Evolutionary conservation across 2,797 vertebrate genomes (phyloP), one percentile per base, ranked within the genome.

Genomic region (Delichon dasypus): DNA sequence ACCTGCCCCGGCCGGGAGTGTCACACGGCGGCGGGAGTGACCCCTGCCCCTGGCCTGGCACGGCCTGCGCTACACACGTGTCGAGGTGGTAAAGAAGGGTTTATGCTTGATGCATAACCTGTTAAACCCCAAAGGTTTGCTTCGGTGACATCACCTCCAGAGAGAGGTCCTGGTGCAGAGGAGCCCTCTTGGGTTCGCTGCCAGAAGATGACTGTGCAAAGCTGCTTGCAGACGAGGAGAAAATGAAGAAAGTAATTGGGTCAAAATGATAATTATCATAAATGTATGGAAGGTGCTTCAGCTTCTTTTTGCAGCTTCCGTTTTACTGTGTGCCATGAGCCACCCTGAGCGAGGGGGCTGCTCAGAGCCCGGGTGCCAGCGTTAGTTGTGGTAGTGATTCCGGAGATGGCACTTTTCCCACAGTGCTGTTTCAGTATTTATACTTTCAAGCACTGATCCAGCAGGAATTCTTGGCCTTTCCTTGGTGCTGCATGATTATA

Each of bases 191-290:
- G 40, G 89, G n/a, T 85, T 88, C 50, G 0, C 47, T 76, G 12
- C 26, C 42, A 65, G 72, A 42, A 15, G 68, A 85, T 96, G 94
- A 93, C 90, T 92, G 8, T 94, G 94, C 91, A 95, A 93, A 96
- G 70, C 85, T 92, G 82, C 61, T 66, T 61, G 50, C 50, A 34
- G 68, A 21, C 0, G 23, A 42, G 57, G 78, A 74, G 60, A 61
- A 76, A 47, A 57, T 26, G 9, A 76, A 64, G 61, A 27, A 25
- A 88, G 58, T 72, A 93, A 58, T 54, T 61, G n/a, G 58, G 82
- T 94, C 82, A 78, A 3, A 89, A 40, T 32, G 10, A 21, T 80
- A 67, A 78, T 85, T 85, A 38, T 16, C 36, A 3, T 70, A 29
- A 57, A 27, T 18, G 34, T 47, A n/a, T 36, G 57, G 66, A 74